These are phyloP conservation scores for Gallinago media DNA, from an alignment of 2,113 vertebrate genomes.

Conservation along the genomic window DNA sequence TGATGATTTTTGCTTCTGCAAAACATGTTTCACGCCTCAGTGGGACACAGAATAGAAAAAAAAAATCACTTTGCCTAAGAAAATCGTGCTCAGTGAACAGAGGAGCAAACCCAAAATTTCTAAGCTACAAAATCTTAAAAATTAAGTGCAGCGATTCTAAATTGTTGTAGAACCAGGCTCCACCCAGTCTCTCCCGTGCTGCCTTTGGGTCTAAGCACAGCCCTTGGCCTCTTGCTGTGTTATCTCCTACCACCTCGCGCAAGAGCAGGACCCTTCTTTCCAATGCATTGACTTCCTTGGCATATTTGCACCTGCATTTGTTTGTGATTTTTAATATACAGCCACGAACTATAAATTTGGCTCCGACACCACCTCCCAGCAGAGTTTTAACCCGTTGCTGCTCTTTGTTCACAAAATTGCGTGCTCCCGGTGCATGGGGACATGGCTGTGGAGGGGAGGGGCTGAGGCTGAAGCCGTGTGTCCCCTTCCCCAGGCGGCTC, in stretches of 20 bases:
- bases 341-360: background rate
- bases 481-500: rapidly evolving
- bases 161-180: background rate
- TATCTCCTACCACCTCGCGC: background rate
- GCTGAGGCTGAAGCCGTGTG: background rate
- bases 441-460: rapidly evolving
- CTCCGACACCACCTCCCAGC: background rate
- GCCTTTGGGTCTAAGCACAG: background rate
- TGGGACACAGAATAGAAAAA: background rate
- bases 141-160: background rate
- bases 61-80: background rate
- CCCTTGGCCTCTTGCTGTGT: rapidly evolving
- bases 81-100: background rate
- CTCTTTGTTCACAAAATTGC: rapidly evolving
- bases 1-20: background rate
- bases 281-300: background rate
- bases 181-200: background rate
- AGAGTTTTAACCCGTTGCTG: background rate
- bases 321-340: background rate
- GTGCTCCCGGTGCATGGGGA: rapidly evolving
- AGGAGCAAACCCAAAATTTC: background rate
- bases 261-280: background rate
- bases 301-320: background rate
- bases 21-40: background rate
- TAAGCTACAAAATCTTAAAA: background rate